Base-by-base conservation (phyloP, 2,113 vertebrate genomes). In the Rhynchomys soricoides region DNA sequence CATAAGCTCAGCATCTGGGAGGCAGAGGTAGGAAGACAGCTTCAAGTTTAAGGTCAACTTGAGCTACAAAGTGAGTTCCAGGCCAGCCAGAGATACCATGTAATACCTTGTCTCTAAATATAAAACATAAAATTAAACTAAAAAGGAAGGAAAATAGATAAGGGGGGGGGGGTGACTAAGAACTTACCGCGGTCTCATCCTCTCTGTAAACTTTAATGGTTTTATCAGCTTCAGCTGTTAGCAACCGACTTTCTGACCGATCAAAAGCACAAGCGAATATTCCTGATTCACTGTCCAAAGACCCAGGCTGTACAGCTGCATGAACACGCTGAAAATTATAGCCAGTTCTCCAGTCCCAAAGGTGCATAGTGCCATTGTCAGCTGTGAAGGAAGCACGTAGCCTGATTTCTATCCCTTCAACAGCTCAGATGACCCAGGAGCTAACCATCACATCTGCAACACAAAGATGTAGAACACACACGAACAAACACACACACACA, bases 281-380 rank as follows among this genome's bases (percentile, higher is more conserved):
- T 91, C 99, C 99, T 0, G 99, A 99, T 98, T 99, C 99, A 94
- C 99, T 99, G 98, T 99, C 99, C 98, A 99, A 98, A 93, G 99
- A 99, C 2, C 99, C 99, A 0, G 99, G 99, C 97, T 99, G 99
- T 86, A 99, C 99, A 6, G 99, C 99, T 9, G 99, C 99, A 10
- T 99, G 99, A 45, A 99, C 99, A 83, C 99, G 98, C 98, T 99
- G 99, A 98, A 99, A 99, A 97, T 99, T 99, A 97, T 99, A 99
- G 37, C 99, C 99, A 3, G 99, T 99, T 98, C 99, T 99, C 99
- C 99, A 99, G 57, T 99, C 99, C 99, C 99, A 99, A 98, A 99
- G 99, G 98, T 99, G 99, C 99, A 99, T 99, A 43, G 99, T 99
- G 70, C 99, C 99, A 70, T 99, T 99, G 98, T 99, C 99, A 70